Conservation (phyloP, 2,113 vertebrate species). For the Donacobius atricapilla region DNA sequence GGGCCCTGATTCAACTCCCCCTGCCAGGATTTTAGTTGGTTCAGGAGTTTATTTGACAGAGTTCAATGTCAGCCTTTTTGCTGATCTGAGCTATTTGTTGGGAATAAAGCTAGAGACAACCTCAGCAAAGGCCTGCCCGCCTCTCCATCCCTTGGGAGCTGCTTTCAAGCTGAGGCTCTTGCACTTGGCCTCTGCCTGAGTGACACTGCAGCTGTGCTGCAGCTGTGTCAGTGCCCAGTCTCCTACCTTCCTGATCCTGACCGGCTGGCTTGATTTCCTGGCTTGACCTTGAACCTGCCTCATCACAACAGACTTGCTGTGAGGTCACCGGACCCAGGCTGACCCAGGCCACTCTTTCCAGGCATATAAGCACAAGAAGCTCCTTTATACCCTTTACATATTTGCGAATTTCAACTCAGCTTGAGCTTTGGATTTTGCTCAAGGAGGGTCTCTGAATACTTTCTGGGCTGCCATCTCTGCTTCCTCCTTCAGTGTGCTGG, state of each 20-base stretch:
- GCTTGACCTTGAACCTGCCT: not conserved
- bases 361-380: not conserved
- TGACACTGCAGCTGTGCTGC: not conserved
- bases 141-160: not conserved
- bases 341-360: not conserved
- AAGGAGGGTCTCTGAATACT: not conserved
- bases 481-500: not conserved
- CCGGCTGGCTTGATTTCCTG: not conserved
- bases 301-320: not conserved
- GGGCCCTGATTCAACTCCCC: not conserved
- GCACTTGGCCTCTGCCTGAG: not conserved
- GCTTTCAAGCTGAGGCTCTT: not conserved
- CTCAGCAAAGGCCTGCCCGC: not conserved
- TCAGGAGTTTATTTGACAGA: not conserved
- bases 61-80: slow-evolving; percentile 20
- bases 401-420: not conserved
- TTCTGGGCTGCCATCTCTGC: not conserved
- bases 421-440: not conserved
- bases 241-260: not conserved
- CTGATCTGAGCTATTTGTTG: not conserved
- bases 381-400: not conserved
- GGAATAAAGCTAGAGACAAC: not conserved
- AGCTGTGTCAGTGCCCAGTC: not conserved
- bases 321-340: not conserved
- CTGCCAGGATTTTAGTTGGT: not conserved